Evolutionary conservation across 2,888 invertebrate species (phyloP).

Genomic region (Rhopalosiphum nymphaeae): DNA sequence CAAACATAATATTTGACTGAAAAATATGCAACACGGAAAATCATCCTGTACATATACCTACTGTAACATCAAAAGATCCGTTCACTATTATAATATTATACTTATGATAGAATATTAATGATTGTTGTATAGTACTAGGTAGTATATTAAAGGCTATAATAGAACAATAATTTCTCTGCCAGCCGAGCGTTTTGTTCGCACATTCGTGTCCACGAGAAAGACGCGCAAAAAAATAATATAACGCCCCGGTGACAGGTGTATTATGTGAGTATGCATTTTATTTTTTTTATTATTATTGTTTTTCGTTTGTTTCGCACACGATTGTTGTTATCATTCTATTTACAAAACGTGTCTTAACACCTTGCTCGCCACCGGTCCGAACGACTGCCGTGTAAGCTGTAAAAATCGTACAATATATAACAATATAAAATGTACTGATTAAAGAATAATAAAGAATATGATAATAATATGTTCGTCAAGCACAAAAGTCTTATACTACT

Average conservation of each 20-base stretch:
- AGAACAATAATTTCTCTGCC: not conserved
- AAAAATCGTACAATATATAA: not conserved
- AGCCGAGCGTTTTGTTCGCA: not conserved
- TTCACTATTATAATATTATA: not conserved
- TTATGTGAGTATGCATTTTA: not conserved
- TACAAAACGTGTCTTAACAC: slow-evolving; percentile 27
- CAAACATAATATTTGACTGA: not conserved
- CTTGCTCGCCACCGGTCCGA: not conserved
- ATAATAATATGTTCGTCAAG: not conserved
- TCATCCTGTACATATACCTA: not conserved
- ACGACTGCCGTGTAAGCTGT: not conserved
- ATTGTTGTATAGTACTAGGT: not conserved
- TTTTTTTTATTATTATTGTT: not conserved
- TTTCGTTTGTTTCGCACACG: not conserved
- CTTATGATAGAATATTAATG: not conserved
- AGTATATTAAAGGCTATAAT: not conserved
- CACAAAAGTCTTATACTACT: not conserved
- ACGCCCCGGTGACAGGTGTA: slow-evolving; percentile 32
- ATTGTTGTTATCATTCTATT: not conserved
- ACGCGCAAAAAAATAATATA: not conserved
- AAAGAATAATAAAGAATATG: not conserved
- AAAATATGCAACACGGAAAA: not conserved
- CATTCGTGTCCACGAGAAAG: not conserved
- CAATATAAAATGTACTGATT: not conserved
- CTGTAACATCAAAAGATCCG: not conserved